phyloP scores from a whole-genome alignment of 2,113 vertebrate genomes.

The Amia ocellicauda region DNA sequence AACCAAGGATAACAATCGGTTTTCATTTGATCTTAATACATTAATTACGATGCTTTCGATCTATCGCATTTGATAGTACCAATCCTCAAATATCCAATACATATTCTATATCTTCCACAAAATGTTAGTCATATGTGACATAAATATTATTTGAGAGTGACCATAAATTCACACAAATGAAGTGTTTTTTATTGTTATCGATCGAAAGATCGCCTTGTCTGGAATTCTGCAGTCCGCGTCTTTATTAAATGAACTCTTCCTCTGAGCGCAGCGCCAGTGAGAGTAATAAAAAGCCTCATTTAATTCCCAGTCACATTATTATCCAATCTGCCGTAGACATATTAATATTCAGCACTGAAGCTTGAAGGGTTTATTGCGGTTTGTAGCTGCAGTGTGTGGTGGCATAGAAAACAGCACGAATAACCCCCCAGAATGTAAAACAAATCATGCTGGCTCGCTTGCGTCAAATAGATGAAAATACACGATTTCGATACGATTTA shows the following conservation, averaged over 20 bases:
- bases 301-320: conserved; percentile 69
- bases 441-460: conserved; percentile 21
- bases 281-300: conserved; percentile 64
- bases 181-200: conserved; percentile 6
- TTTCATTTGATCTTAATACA: no score
- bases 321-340: conserved; percentile 59
- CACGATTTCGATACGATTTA: neutral
- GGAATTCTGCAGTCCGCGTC: neutral
- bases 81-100: no score
- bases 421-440: conserved; percentile 22
- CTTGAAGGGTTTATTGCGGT: conserved; percentile 33
- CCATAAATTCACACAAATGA: conserved; percentile 11
- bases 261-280: conserved; percentile 43
- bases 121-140: no score
- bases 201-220: conserved; percentile 2
- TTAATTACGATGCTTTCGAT: no score
- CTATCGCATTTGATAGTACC: no score
- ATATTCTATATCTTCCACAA: no score
- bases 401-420: conserved; percentile 24
- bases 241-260: conserved; percentile 40
- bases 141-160: no score
- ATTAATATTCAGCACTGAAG: conserved; percentile 65
- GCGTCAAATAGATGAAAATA: conserved; percentile 15
- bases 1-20: no score
- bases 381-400: conserved; percentile 18